Percentiles rank a stretch among this genome's conserved stretches.
phyloP scores from a whole-genome alignment of 53 echinoderm and acorn worm species.

The Echinometra lucunter region DNA sequence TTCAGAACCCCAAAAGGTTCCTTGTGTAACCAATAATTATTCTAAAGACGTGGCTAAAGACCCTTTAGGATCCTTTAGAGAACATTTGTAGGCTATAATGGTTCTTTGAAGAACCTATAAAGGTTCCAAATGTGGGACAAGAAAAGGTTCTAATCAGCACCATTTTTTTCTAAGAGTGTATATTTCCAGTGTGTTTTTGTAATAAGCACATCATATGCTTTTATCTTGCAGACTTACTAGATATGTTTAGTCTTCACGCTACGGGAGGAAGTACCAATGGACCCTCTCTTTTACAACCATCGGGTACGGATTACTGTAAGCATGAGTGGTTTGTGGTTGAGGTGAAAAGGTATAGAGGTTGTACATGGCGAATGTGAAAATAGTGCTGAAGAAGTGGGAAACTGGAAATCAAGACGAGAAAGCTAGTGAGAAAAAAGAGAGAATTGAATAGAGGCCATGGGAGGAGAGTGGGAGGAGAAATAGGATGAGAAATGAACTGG shows the following conservation, averaged over 20 bases:
- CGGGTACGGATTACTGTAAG: background rate
- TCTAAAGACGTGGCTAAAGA: no score
- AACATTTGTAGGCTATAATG: no score
- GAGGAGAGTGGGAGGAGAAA: background rate
- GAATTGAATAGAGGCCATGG: no score
- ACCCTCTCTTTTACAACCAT: background rate
- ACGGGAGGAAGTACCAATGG: background rate
- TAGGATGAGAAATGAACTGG: no score
- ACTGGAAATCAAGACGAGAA: background rate
- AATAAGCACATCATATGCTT: background rate
- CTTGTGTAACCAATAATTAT: no score
- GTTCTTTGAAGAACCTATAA: no score
- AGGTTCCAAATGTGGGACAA: no score
- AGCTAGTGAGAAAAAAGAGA: background rate
- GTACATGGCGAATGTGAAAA: background rate
- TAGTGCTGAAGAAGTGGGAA: background rate
- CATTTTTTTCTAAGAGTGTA: no score
- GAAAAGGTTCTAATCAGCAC: no score
- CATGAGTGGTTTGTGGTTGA: background rate
- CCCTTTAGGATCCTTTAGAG: no score
- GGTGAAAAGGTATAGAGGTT: background rate
- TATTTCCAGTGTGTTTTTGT: background rate
- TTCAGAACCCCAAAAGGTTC: no score
- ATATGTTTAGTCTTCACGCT: background rate
- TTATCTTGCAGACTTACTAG: background rate